Percentiles rank a stretch among this genome's conserved stretches.
Conservation (phyloP, 2,797 vertebrate genomes). For the Crypturellus tataupa region DNA sequence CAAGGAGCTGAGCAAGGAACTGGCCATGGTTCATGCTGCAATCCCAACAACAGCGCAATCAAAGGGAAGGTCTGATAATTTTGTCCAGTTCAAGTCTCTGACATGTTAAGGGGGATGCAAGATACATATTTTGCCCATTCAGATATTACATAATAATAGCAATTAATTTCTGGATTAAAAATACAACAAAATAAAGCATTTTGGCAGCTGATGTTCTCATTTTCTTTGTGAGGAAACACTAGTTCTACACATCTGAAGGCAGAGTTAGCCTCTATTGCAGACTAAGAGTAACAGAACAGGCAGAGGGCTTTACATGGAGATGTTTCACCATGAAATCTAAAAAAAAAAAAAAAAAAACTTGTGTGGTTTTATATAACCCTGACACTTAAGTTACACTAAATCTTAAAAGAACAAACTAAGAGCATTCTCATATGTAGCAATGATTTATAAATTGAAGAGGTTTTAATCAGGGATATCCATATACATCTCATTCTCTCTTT, state of each 20-base stretch:
- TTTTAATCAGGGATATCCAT: not conserved
- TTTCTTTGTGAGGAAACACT: not conserved
- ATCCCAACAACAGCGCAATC: not conserved
- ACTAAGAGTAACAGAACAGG: not conserved
- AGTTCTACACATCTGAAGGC: not conserved
- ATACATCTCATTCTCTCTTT: not conserved
- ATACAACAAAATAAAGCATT: not conserved
- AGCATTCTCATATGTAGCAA: not conserved
- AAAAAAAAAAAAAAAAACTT: not conserved
- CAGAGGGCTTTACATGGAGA: not conserved
- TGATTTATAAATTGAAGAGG: not conserved
- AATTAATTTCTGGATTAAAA: not conserved
- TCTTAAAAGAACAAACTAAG: not conserved
- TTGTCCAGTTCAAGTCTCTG: not conserved
- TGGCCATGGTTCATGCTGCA: not conserved
- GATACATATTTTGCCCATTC: not conserved
- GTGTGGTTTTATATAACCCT: not conserved
- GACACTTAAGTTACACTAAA: not conserved
- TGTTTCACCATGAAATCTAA: not conserved
- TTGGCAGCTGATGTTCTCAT: not conserved
- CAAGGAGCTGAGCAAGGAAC: not conserved
- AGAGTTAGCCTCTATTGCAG: not conserved
- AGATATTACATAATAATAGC: not conserved
- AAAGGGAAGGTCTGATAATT: not conserved
- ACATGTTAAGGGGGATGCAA: not conserved